phyloP scores from a whole-genome alignment of 2,888 invertebrate genomes.

The Eretmocerus hayati region DNA sequence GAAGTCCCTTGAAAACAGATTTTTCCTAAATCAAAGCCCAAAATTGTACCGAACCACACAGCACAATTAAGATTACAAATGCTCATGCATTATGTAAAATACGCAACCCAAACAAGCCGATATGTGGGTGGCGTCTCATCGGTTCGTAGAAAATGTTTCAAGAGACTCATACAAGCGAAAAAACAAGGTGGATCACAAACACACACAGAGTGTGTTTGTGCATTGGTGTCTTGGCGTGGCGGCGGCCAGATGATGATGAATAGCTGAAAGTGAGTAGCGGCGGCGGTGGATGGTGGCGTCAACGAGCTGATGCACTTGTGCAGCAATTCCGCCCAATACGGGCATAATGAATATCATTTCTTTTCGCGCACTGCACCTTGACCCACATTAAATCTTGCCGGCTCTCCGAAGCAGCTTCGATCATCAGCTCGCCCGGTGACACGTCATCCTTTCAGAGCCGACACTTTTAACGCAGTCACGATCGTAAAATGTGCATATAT shows the following conservation, averaged over 20 bases:
- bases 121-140: too few relatives aligned
- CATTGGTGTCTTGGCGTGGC: not conserved
- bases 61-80: too few relatives aligned
- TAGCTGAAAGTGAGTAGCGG: constrained; percentile 20
- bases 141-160: too few relatives aligned
- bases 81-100: too few relatives aligned
- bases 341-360: constrained; percentile 44
- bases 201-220: not conserved
- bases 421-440: not conserved
- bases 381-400: constrained; percentile 33
- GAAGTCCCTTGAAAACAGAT: too few relatives aligned
- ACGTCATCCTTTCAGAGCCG: constrained; percentile 14
- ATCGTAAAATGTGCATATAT: too few relatives aligned
- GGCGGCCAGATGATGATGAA: constrained; percentile 21
- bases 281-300: too few relatives aligned
- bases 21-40: too few relatives aligned
- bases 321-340: constrained; percentile 30
- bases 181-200: not conserved
- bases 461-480: too few relatives aligned
- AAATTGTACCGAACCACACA: too few relatives aligned
- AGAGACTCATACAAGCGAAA: constrained; percentile 1
- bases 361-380: constrained; percentile 39
- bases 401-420: constrained; percentile 1
- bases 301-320: too few relatives aligned
- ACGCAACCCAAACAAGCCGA: too few relatives aligned